Evolutionary conservation across 2,113 vertebrate species (phyloP), one percentile per base, ranked within the genome.

Genomic region (Lethenteron reissneri): DNA sequence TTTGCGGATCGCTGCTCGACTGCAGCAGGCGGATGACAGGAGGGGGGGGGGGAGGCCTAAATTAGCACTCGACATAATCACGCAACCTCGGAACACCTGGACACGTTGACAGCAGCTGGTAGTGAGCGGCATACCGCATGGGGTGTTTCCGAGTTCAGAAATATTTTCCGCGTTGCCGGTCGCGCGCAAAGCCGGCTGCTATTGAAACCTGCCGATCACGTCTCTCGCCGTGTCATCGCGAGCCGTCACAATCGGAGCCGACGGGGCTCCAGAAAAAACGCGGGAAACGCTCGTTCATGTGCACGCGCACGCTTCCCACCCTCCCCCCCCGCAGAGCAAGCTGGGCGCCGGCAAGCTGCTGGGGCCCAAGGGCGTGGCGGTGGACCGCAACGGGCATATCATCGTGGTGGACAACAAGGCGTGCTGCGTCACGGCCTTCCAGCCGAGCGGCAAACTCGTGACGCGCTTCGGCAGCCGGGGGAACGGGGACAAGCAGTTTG

Each of bases 371-470:
- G 92, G 92, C 0, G 91, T 96, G 1, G 88, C 91, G 0, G 88
- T 97, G 74, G 92, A 97, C 74, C 87, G 85, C 71, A 97, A 97
- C 0, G 92, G 92, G 5, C 91, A 97, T 71, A 89, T 97, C 78
- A 94, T 97, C 62, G 87, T 92, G 2, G 91, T 89, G 3, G 92
- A 97, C 78, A 97, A 95, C 79, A 96, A 96, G 75, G 90, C 90
- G 14, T 97, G 91, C 78, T 94, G 91, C n/a, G 87, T 96, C 78
- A 95, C 94, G 79, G 91, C 90, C 79, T 97, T 97, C 81, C 92
- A 97, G 78, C 83, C 90, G 74, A 95, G 89, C 1, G 92, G 92
- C 70, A 97, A 97, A 74, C 81, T 97, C 12, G 87, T 97, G 79
- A 88, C 89, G 14, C 87, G 87, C 72, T 97, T 97, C 3, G 92